phyloP scores from a whole-genome alignment of 2,113 vertebrate genomes.

The Campylomormyrus tamandua region DNA sequence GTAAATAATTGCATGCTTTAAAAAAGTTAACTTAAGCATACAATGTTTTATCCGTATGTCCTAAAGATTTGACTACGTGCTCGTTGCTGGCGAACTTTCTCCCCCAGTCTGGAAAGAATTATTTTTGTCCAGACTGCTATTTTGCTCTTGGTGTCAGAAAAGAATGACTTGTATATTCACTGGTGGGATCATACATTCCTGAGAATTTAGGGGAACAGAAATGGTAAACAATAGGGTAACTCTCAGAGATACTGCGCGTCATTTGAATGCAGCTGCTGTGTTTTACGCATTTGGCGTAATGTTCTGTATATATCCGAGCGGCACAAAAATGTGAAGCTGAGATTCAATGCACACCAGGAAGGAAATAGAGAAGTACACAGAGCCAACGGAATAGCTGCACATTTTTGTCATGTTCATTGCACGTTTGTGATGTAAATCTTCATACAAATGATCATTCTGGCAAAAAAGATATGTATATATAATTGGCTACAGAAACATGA shows the following conservation, averaged over 20 bases:
- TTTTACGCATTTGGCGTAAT: conserved; percentile 8
- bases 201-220: conserved; percentile 30
- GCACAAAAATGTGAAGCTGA: background rate
- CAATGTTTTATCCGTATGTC: conserved; percentile 6
- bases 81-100: conserved; percentile 35
- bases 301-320: background rate
- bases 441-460: background rate
- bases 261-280: conserved; percentile 34
- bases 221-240: conserved; percentile 27
- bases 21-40: conserved; percentile 14
- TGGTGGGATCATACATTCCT: conserved; percentile 39
- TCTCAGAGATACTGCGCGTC: conserved; percentile 30
- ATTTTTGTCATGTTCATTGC: background rate
- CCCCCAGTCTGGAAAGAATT: conserved; percentile 41
- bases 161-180: conserved; percentile 34
- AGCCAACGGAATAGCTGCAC: background rate
- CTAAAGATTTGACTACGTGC: conserved; percentile 41
- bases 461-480: background rate
- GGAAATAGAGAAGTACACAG: background rate
- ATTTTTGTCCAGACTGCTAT: conserved; percentile 38
- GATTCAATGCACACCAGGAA: background rate
- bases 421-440: background rate
- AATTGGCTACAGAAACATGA: background rate
- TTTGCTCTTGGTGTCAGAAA: conserved; percentile 37
- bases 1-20: background rate